A percentile compares a stretch with the other conserved stretches of the same genome.
Conservation (phyloP, 2,888 invertebrate genomes). For the Erebia aethiops region DNA sequence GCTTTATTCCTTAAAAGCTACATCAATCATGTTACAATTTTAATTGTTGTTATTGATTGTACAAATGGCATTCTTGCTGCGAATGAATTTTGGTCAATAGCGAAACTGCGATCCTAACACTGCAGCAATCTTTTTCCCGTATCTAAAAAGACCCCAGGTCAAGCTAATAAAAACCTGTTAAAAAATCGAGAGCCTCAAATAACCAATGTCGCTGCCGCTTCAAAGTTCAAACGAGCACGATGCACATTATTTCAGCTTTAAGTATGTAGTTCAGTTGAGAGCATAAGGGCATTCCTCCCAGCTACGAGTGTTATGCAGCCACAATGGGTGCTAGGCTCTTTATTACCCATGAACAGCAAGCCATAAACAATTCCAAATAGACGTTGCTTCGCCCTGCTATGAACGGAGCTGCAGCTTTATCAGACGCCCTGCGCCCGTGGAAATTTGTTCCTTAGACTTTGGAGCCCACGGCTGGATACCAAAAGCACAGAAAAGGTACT, state of each 20-base stretch:
- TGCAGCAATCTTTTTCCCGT: no score
- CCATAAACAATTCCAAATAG: conserved; percentile 72
- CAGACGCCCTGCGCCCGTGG: conserved; percentile 26
- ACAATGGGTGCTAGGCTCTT: conserved; percentile 60
- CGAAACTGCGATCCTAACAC: no score
- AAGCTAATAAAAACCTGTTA: no score
- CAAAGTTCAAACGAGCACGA: conserved; percentile 4
- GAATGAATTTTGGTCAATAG: no score
- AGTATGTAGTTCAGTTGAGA: conserved; percentile 29
- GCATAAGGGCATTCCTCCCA: conserved; percentile 61
- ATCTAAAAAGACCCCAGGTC: no score
- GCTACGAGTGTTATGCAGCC: conserved; percentile 50
- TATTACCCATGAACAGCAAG: conserved; percentile 67
- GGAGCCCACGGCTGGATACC: background rate
- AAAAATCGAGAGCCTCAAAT: background rate
- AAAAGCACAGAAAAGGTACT: no score
- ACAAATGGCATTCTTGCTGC: no score
- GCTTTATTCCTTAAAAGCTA: no score
- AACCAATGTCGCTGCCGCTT: background rate
- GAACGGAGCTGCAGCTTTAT: conserved; percentile 39
- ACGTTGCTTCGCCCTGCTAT: conserved; percentile 44
- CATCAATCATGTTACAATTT: no score
- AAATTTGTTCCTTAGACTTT: background rate
- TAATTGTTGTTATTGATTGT: no score
- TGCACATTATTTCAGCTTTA: conserved; percentile 27